Evolutionary conservation across 2,797 vertebrate species (phyloP), one percentile per base, ranked within the genome.

Genomic region (Dendrocincla fuliginosa): DNA sequence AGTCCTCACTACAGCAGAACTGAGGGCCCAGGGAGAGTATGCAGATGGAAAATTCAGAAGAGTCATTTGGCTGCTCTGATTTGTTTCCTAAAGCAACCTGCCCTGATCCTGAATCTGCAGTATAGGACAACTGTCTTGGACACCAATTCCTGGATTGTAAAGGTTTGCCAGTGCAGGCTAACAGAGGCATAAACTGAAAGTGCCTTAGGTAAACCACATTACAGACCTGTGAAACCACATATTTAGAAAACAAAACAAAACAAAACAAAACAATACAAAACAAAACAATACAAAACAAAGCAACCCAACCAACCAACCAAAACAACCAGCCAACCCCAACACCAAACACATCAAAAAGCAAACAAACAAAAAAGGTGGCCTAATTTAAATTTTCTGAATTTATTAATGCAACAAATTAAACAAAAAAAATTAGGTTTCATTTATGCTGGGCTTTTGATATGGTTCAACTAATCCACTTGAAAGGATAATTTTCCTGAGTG

Each of bases 351-450:
- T 44, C 44, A 24, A 24, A 47, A 59, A 46, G 2, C 16, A 33
- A 65, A 33, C 0, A 25, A 78, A 44, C 10, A 12, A 49, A 69
- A 42, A 56, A 57, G 5, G 17, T 6, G 18, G 7, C 16, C 30
- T 61, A n/a, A 76, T 75, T 90, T 84, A 68, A 78, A 84, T 92
- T 91, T 73, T 6, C 13, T 41, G 82, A 39, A 76, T 79, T 87
- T 7, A 1, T 69, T 78, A 68, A 57, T 84, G n/a, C 33, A 81
- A 39, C 27, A 82, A 76, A 57, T 60, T 81, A 81, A 83, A 55
- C n/a, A 30, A 63, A 88, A 77, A 13, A 74, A 89, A 75, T 78
- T 47, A 75, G 28, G 37, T 53, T 8, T 1, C 13, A 57, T 65
- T 78, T 84, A 11, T 65, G 49, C 50, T 57, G 60, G 55, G 35